Conservation (phyloP, 2,113 vertebrate species). For the Arvicanthis niloticus region DNA sequence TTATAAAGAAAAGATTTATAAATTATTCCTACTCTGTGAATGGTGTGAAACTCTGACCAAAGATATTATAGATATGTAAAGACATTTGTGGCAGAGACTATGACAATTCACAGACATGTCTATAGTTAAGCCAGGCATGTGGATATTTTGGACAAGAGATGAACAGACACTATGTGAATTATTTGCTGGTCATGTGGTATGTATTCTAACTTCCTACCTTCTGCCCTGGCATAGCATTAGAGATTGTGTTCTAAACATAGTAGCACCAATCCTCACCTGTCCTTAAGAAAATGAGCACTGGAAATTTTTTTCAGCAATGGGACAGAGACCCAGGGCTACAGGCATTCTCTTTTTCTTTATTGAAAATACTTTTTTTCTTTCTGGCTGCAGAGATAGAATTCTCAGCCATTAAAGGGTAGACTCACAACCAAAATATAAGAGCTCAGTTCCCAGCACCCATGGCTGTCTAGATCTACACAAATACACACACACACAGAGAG, state of each 20-base stretch:
- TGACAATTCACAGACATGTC: not conserved
- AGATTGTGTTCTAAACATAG: not conserved
- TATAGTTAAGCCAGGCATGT: not conserved
- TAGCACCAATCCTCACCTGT: not conserved
- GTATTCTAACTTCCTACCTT: not conserved
- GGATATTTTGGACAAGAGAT: not conserved
- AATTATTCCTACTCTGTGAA: not conserved
- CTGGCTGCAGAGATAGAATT: no score
- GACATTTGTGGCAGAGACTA: not conserved
- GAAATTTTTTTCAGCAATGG: not conserved
- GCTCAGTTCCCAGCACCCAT: no score
- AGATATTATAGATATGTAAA: not conserved
- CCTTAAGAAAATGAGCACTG: conserved; percentile 12
- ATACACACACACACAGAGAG: no score
- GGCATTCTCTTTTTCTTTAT: not conserved
- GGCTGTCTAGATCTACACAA: no score
- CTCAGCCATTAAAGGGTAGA: no score
- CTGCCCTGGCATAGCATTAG: not conserved
- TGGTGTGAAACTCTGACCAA: not conserved
- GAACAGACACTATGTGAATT: not conserved
- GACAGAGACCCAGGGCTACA: not conserved
- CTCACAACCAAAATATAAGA: no score
- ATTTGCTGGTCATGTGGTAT: conserved; percentile 6
- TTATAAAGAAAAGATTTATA: conserved; percentile 3
- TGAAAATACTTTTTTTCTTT: not conserved